These are phyloP conservation scores for Dicrurus megarhynchus DNA, from an alignment of 2,113 vertebrate species.

Conservation along the genomic window DNA sequence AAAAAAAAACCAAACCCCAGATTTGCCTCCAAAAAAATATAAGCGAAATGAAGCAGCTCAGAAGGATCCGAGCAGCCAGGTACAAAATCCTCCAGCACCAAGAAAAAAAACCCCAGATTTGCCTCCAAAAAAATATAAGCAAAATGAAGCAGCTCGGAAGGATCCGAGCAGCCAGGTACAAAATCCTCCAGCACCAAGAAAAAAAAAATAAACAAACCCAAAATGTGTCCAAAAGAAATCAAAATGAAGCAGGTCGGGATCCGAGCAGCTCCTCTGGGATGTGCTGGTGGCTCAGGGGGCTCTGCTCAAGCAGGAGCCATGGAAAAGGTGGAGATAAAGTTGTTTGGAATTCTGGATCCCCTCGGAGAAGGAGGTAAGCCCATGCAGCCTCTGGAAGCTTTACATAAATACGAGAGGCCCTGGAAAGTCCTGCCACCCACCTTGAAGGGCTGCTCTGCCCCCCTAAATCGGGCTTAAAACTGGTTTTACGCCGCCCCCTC, in stretches of 20 bases:
- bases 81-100: too few relatives aligned
- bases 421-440: conserved; percentile 32
- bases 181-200: too few relatives aligned
- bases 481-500: not conserved
- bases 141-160: too few relatives aligned
- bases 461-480: not conserved
- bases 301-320: not conserved
- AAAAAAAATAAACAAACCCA: too few relatives aligned
- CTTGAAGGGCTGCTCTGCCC: not conserved
- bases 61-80: too few relatives aligned
- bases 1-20: too few relatives aligned
- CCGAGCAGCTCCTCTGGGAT: not conserved
- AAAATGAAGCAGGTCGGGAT: not conserved
- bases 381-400: conserved; percentile 7
- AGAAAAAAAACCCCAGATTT: too few relatives aligned
- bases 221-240: too few relatives aligned
- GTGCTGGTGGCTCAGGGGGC: not conserved
- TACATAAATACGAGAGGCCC: conserved; percentile 15
- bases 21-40: not conserved
- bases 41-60: too few relatives aligned
- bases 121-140: too few relatives aligned
- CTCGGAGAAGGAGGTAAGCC: conserved; percentile 14
- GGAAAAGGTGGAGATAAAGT: not conserved
- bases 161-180: too few relatives aligned
- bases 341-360: conserved; percentile 10